Conservation (phyloP, 2,113 vertebrate species). For the Lipotes vexillifer region DNA sequence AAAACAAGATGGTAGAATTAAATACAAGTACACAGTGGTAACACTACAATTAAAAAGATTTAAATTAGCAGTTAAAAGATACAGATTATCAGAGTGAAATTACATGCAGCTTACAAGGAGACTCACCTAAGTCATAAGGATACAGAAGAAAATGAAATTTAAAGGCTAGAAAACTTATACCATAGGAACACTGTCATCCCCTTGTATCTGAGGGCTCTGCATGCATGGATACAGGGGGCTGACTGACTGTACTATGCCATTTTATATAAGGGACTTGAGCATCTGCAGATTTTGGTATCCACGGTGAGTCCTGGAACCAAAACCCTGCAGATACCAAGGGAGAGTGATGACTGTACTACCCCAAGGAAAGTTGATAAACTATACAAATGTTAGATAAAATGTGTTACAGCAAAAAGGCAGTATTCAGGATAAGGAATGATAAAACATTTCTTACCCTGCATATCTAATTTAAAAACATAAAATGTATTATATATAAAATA, state of each 20-base stretch:
- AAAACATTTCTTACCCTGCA: not conserved
- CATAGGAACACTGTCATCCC: not conserved
- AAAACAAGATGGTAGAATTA: not conserved
- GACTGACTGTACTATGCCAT: not conserved
- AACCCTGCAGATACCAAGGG: not conserved
- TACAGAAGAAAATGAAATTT: not conserved
- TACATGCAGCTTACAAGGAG: not conserved
- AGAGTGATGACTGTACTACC: not conserved
- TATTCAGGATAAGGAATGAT: not conserved
- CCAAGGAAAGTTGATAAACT: not conserved
- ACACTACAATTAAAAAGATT: not conserved
- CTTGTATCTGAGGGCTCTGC: not conserved
- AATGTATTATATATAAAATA: not conserved
- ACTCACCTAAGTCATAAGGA: not conserved
- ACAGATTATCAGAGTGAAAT: not conserved
- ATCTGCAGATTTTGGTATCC: not conserved
- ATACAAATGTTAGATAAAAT: not conserved
- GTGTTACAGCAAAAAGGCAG: not conserved
- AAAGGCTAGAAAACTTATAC: not conserved
- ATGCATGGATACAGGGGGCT: not conserved
- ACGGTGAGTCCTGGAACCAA: not conserved
- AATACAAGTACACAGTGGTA: not conserved
- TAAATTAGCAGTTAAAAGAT: not conserved
- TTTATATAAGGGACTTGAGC: not conserved
- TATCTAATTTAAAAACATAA: not conserved